These are phyloP conservation scores for Picus viridis DNA, from an alignment of 2,797 vertebrate genomes.

Conservation along the genomic window DNA sequence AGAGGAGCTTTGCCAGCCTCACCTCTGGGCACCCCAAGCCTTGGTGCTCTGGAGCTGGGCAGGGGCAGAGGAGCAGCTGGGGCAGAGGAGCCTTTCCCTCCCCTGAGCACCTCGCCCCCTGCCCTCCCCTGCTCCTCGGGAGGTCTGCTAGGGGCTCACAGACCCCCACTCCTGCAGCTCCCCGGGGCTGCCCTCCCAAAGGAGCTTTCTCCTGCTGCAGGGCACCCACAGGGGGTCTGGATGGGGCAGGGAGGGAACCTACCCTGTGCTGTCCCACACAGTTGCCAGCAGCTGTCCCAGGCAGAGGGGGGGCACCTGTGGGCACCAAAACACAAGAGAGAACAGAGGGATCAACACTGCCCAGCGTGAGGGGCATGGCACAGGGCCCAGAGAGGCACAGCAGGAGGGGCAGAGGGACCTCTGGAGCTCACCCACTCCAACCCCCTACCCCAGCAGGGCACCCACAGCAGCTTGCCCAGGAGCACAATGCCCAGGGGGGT, in stretches of 20 bases:
- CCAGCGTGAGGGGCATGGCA: too few species aligned
- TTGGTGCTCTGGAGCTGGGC: too few species aligned
- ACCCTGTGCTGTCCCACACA: conserved; percentile 66
- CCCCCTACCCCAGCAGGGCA: too few species aligned
- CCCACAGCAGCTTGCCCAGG: too few species aligned
- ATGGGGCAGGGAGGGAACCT: neutral
- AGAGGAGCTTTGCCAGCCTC: too few species aligned
- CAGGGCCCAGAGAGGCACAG: too few species aligned
- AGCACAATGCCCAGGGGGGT: too few species aligned
- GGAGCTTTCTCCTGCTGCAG: accelerated
- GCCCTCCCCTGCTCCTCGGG: neutral
- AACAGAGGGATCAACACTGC: too few species aligned
- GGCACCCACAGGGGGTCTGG: accelerated
- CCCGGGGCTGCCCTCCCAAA: neutral
- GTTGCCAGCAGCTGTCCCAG: conserved; percentile 39
- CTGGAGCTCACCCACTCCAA: too few species aligned
- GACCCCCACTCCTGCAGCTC: neutral
- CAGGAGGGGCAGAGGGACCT: too few species aligned
- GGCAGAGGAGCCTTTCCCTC: neutral
- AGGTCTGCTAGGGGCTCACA: neutral
- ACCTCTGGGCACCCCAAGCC: too few species aligned
- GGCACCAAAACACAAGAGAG: too few species aligned
- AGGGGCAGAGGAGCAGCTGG: neutral
- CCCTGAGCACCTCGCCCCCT: neutral
- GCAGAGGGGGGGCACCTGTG: conserved; percentile 32